phyloP scores from a whole-genome alignment of 2,888 invertebrate genomes.

The Acrobasis consociella region DNA sequence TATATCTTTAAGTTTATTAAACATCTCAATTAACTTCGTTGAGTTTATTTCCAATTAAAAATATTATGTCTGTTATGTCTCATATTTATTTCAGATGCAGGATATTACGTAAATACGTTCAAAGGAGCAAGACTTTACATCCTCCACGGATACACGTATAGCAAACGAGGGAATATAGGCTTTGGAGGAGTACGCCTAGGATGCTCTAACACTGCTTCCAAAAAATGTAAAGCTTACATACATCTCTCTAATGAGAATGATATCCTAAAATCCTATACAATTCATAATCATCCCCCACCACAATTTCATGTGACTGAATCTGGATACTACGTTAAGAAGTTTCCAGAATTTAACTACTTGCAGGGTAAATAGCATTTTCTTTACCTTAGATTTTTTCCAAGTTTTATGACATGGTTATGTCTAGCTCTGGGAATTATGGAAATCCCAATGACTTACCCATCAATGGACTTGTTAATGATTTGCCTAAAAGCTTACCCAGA shows the following conservation, averaged over 20 bases:
- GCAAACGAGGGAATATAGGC: constrained; percentile 35
- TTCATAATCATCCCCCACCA: constrained; percentile 32
- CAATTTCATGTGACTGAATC: constrained; percentile 3
- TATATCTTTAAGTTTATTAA: too few species aligned
- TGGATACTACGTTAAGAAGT: constrained; percentile 25
- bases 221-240: constrained; percentile 38
- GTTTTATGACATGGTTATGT: too few species aligned
- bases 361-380: not conserved
- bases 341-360: constrained; percentile 5
- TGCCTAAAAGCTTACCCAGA: not conserved
- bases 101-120: constrained; percentile 34
- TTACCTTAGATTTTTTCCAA: not conserved
- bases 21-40: too few species aligned
- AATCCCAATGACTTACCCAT: not conserved
- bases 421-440: not conserved
- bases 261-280: constrained; percentile 25
- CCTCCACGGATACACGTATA: constrained; percentile 41
- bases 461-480: not conserved
- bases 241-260: constrained; percentile 29
- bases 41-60: too few species aligned
- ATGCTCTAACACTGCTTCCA: constrained; percentile 35
- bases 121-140: constrained; percentile 37
- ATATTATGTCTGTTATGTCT: not conserved
- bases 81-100: constrained; percentile 33
- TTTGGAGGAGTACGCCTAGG: constrained; percentile 33